phyloP scores from a whole-genome alignment of 2,113 vertebrate genomes.

The Eclectus roratus region DNA sequence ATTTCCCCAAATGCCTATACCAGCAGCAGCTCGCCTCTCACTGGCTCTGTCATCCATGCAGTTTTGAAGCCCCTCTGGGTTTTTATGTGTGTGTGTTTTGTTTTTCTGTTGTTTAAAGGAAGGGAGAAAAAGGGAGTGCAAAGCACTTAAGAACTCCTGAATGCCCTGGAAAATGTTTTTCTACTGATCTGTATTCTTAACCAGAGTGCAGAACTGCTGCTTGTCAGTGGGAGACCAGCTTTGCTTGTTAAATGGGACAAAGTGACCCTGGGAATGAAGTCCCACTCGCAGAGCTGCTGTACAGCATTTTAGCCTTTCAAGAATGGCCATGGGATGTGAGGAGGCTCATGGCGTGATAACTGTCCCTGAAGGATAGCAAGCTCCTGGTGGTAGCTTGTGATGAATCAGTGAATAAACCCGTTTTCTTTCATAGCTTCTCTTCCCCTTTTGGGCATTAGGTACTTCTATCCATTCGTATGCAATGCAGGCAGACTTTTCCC shows the following conservation, averaged over 20 bases:
- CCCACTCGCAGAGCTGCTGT: neutral
- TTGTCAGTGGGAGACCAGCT: constrained; percentile 12
- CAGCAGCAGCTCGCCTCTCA: neutral
- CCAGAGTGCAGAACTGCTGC: neutral
- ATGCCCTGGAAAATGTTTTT: neutral
- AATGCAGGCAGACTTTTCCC: neutral
- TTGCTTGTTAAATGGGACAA: neutral
- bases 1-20: too few species aligned
- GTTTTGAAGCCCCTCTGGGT: neutral
- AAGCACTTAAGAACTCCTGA: neutral
- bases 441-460: neutral
- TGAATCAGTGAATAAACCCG: neutral
- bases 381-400: neutral
- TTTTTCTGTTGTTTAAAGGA: neutral
- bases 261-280: neutral
- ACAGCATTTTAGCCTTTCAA: neutral
- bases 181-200: constrained; percentile 12
- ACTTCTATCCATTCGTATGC: neutral
- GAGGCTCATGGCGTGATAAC: neutral
- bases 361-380: neutral
- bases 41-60: accelerated
- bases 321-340: neutral
- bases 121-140: neutral
- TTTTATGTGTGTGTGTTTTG: neutral
- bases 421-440: neutral